phyloP scores from a whole-genome alignment of 2,113 vertebrate genomes.

The Pachypanchax playfairii region DNA sequence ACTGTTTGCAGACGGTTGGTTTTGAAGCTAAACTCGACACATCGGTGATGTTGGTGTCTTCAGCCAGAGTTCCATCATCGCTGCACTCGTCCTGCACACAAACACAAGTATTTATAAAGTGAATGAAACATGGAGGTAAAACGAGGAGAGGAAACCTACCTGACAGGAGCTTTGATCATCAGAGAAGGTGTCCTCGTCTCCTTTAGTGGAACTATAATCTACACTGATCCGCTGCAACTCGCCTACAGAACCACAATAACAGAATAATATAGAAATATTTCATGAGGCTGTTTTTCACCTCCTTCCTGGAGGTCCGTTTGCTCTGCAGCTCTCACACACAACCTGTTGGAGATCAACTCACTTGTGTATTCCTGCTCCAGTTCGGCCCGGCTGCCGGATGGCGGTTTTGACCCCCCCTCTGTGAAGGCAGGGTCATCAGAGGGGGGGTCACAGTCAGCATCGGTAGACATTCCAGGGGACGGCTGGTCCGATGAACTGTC shows the following conservation, averaged over 20 bases:
- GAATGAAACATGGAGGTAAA: rapidly evolving
- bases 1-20: conserved; percentile 91
- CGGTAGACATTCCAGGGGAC: conserved; percentile 59
- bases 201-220: conserved; percentile 82
- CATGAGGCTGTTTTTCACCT: no score
- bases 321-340: no score
- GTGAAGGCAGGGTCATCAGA: conserved; percentile 10
- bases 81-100: conserved; percentile 90
- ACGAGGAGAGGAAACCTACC: conserved; percentile 70
- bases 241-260: conserved; percentile 72
- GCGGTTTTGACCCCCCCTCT: conserved; percentile 26
- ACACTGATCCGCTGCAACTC: conserved; percentile 91
- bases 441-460: conserved; percentile 18
- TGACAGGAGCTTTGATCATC: conserved; percentile 93
- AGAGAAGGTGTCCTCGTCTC: conserved; percentile 88
- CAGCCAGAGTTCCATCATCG: conserved; percentile 87
- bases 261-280: no score
- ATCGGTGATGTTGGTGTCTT: conserved; percentile 83
- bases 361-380: conserved; percentile 56
- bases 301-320: no score
- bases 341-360: conserved; percentile 57
- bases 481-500: conserved; percentile 21
- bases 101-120: neutral
- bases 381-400: conserved; percentile 16
- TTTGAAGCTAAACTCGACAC: conserved; percentile 82